Evolutionary conservation across 2,888 invertebrate species (phyloP).

Genomic region (Pycnomerus fuliginosus): DNA sequence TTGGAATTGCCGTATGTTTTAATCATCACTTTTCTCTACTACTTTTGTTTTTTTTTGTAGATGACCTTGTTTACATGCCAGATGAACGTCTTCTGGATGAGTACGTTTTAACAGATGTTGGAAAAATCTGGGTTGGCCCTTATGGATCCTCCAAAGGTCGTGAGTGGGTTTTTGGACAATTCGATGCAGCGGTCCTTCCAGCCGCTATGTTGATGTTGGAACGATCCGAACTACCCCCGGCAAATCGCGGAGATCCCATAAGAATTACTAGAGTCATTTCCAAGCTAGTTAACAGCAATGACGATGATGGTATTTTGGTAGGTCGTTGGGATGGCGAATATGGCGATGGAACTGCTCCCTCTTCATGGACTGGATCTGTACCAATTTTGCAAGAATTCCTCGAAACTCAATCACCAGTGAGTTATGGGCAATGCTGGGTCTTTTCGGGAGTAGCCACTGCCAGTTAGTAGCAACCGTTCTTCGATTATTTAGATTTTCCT

Average conservation of each 20-base stretch:
- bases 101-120: slow-evolving; percentile 78
- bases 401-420: slow-evolving; percentile 64
- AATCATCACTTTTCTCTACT: not conserved
- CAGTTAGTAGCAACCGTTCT: slow-evolving; percentile 52
- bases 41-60: slow-evolving; percentile 50
- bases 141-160: slow-evolving; percentile 71
- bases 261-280: slow-evolving; percentile 69
- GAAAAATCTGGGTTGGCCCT: slow-evolving; percentile 83
- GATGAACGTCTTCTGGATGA: slow-evolving; percentile 69
- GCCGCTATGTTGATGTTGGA: slow-evolving; percentile 71
- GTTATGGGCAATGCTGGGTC: slow-evolving; percentile 87
- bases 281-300: slow-evolving; percentile 72
- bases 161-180: slow-evolving; percentile 84
- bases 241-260: slow-evolving; percentile 68
- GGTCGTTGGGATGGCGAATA: slow-evolving; percentile 77
- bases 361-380: slow-evolving; percentile 79
- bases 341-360: slow-evolving; percentile 71
- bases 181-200: slow-evolving; percentile 69
- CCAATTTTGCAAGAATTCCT: slow-evolving; percentile 73
- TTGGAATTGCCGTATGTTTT: slow-evolving; percentile 71
- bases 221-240: slow-evolving; percentile 61
- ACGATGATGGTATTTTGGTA: slow-evolving; percentile 69
- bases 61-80: slow-evolving; percentile 75
- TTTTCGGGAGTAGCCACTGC: slow-evolving; percentile 82
- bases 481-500: not conserved